Evolutionary conservation across 2,888 invertebrate species (phyloP).

Genomic region (Acanthosepion esculentum): DNA sequence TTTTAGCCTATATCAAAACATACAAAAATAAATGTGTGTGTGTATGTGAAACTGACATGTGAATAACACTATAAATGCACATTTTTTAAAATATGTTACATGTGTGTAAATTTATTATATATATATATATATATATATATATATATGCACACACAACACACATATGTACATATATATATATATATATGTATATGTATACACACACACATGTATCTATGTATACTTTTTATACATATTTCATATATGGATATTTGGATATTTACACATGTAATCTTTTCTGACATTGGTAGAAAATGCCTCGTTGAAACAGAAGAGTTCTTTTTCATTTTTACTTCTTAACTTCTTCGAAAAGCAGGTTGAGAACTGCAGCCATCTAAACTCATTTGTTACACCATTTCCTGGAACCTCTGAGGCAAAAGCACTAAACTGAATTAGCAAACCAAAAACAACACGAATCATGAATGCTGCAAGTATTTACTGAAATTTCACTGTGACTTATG

Average conservation of each 20-base stretch:
- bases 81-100: no score
- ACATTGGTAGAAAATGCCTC: not conserved
- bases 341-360: not conserved
- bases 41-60: no score
- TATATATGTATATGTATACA: not conserved
- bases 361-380: not conserved
- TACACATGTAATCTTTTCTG: not conserved
- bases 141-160: not conserved
- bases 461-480: not conserved
- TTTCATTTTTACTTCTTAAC: not conserved
- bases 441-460: not conserved
- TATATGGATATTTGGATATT: not conserved
- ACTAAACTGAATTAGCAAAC: not conserved
- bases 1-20: no score
- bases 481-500: not conserved
- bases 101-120: no score
- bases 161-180: not conserved
- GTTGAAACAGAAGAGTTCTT: not conserved
- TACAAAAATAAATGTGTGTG: no score
- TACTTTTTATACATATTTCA: not conserved
- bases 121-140: not conserved
- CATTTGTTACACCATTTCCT: not conserved
- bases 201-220: not conserved
- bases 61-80: no score
- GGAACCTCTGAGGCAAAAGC: not conserved